These are phyloP conservation scores for Pandemis heparana DNA, from an alignment of 2,888 invertebrate genomes.

Conservation along the genomic window DNA sequence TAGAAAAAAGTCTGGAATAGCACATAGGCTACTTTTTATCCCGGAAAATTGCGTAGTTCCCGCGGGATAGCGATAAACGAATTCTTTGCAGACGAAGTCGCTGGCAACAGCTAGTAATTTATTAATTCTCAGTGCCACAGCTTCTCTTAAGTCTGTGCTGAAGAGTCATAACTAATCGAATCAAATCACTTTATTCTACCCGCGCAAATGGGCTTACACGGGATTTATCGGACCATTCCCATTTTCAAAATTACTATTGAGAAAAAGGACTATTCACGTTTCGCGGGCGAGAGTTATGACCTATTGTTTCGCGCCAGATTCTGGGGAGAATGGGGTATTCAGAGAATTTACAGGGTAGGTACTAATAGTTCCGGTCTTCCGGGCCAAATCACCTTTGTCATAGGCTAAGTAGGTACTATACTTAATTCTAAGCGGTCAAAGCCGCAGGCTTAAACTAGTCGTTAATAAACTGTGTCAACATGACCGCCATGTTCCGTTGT, in stretches of 20 bases:
- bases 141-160: neutral
- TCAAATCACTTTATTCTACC: conserved; percentile 30
- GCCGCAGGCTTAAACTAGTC: no score
- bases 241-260: conserved; percentile 28
- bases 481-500: no score
- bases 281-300: neutral
- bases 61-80: no score
- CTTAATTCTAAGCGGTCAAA: no score
- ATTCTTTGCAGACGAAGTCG: no score
- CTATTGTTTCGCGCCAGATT: conserved; percentile 16
- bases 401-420: no score
- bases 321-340: neutral
- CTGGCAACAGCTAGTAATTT: no score
- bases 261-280: conserved; percentile 8
- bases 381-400: no score
- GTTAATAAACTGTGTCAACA: no score
- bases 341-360: neutral
- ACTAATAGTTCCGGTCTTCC: neutral
- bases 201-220: conserved; percentile 20
- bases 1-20: no score
- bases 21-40: no score
- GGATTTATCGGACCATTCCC: conserved; percentile 27
- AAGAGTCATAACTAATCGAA: conserved; percentile 30
- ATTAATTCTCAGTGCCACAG: neutral
- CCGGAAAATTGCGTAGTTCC: no score